phyloP scores from a whole-genome alignment of 2,888 invertebrate species.

The Fragum fragum region DNA sequence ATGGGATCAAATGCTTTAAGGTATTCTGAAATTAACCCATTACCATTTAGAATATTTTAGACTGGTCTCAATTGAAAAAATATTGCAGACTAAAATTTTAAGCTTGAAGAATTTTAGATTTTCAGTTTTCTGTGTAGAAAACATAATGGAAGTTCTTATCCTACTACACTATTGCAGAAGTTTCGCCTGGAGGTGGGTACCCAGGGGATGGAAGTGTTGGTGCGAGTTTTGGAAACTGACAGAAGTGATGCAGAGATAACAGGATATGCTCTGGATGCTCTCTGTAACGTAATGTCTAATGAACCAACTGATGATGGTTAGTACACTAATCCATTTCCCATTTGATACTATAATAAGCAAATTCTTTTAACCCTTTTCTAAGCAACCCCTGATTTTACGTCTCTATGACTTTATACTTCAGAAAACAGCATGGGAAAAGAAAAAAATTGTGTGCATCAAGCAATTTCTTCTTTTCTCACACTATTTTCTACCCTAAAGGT shows the following conservation, averaged over 20 bases:
- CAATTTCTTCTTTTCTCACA: background rate
- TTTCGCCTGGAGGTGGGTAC: constrained; percentile 99
- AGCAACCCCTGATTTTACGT: too few relatives aligned
- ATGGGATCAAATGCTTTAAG: too few relatives aligned
- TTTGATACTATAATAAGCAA: too few relatives aligned
- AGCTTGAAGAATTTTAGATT: too few relatives aligned
- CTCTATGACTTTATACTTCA: background rate
- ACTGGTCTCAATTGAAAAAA: background rate
- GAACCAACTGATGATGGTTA: constrained; percentile 86
- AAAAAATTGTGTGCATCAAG: background rate
- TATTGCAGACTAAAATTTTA: too few relatives aligned
- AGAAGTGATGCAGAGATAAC: constrained; percentile 96
- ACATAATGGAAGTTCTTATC: too few relatives aligned
- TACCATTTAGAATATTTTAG: too few relatives aligned
- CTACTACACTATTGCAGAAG: constrained; percentile 91
- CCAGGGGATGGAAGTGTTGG: constrained; percentile 92
- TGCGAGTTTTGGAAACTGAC: constrained; percentile 94
- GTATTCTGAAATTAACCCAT: too few relatives aligned
- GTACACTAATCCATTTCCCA: constrained; percentile 9
- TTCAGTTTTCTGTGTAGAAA: too few relatives aligned
- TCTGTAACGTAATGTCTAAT: constrained; percentile 94
- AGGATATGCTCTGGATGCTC: constrained; percentile 96
- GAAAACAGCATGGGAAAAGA: background rate
- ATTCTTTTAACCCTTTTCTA: too few relatives aligned
- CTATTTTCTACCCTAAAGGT: background rate